Evolutionary conservation across 2,797 vertebrate genomes (phyloP).

Genomic region (Acrossocheilus wenchowensis): DNA sequence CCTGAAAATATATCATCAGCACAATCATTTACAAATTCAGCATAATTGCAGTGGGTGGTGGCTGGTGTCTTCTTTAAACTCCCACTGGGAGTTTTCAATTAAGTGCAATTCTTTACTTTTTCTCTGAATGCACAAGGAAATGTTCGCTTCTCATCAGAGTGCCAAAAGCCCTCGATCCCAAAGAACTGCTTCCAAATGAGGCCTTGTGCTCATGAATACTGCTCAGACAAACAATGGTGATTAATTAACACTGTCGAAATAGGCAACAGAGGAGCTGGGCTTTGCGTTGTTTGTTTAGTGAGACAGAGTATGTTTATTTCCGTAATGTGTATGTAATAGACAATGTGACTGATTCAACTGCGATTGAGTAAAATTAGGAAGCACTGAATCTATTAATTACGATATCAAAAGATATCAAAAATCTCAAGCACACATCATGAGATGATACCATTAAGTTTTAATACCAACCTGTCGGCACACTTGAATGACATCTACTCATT

Average conservation of each 20-base stretch:
- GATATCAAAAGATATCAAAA: constrained; percentile 16
- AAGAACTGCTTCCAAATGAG: constrained; percentile 45
- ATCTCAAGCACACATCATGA: constrained; percentile 19
- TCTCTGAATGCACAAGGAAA: constrained; percentile 37
- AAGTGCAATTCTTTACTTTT: background rate
- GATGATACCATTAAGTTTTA: constrained; percentile 30
- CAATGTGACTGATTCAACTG: constrained; percentile 17
- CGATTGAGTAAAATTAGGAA: constrained; percentile 28
- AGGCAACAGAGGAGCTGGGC: constrained; percentile 18
- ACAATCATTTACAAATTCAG: constrained; percentile 8
- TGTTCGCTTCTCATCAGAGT: constrained; percentile 14
- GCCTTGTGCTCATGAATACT: constrained; percentile 39
- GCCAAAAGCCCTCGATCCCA: constrained; percentile 28
- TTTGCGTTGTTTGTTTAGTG: constrained; percentile 40
- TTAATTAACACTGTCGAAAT: constrained; percentile 49
- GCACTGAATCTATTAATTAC: constrained; percentile 27
- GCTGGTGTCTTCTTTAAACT: constrained; percentile 35
- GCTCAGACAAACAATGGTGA: constrained; percentile 45
- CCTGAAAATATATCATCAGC: background rate
- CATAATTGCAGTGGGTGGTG: constrained; percentile 3
- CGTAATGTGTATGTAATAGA: constrained; percentile 20
- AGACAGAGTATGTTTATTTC: constrained; percentile 20
- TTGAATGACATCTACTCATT: constrained; percentile 12
- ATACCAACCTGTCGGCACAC: background rate
- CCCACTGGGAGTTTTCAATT: constrained; percentile 36